These are phyloP conservation scores for Tragelaphus imberbis DNA, from an alignment of 2,113 vertebrate species.

Conservation along the genomic window DNA sequence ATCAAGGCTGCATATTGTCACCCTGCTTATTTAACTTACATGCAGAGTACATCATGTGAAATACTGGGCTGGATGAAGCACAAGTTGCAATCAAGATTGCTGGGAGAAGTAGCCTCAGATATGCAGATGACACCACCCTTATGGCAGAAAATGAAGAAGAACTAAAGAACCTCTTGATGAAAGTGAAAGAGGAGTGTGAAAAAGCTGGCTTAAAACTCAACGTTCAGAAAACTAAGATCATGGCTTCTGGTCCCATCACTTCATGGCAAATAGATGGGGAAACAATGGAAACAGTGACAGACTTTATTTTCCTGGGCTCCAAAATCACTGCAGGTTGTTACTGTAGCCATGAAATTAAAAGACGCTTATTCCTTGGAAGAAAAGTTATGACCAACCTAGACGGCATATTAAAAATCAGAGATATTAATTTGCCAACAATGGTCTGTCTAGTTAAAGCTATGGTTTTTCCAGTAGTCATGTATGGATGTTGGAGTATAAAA, in stretches of 20 bases:
- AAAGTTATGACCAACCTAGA: background rate
- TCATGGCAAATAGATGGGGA: background rate
- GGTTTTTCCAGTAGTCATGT: background rate
- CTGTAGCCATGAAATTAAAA: background rate
- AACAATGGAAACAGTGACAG: background rate
- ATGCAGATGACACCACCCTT: background rate
- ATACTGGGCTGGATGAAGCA: background rate
- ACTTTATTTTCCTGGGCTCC: background rate
- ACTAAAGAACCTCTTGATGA: background rate
- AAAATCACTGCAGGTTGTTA: background rate
- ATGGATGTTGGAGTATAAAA: background rate
- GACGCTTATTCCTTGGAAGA: background rate
- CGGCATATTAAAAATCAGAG: background rate
- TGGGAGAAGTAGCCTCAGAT: background rate
- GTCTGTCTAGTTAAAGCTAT: background rate
- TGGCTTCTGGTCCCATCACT: background rate
- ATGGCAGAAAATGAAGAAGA: background rate
- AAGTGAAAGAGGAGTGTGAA: background rate
- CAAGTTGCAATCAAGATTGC: background rate
- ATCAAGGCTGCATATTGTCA: background rate
- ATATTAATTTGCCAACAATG: background rate
- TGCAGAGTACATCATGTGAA: background rate
- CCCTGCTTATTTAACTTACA: background rate
- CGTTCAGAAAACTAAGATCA: background rate
- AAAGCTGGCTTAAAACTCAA: background rate